These are phyloP conservation scores for Hiodon alosoides DNA, from an alignment of 2,113 vertebrate species.

Conservation along the genomic window DNA sequence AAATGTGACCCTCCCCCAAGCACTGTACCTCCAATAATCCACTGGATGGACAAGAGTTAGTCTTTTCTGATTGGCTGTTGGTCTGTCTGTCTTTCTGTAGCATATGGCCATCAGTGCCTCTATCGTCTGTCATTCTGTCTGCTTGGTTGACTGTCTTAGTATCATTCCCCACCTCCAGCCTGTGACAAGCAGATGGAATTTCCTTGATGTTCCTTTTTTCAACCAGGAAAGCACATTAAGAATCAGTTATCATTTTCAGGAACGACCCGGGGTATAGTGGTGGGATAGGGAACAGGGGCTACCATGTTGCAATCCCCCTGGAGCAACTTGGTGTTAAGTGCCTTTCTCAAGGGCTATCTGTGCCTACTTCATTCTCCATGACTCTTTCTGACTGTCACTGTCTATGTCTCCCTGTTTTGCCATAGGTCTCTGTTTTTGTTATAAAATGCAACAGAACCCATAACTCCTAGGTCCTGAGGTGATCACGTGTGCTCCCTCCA, in stretches of 20 bases:
- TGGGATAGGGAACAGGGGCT: too few species aligned
- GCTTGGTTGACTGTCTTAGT: not conserved
- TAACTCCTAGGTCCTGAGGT: not conserved
- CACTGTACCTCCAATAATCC: conserved; percentile 56
- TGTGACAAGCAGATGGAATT: too few species aligned
- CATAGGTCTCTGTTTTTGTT: not conserved
- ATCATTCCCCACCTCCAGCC: not conserved
- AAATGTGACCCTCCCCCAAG: conserved; percentile 71
- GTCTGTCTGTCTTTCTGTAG: conserved; percentile 3
- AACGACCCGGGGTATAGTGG: too few species aligned
- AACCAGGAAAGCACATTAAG: too few species aligned
- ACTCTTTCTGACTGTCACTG: not conserved
- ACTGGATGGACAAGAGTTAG: conserved; percentile 69
- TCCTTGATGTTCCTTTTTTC: too few species aligned
- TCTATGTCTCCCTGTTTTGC: not conserved
- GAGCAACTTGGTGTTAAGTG: too few species aligned
- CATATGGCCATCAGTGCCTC: not conserved
- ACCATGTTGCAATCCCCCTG: too few species aligned
- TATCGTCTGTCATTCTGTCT: not conserved
- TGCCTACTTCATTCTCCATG: not conserved
- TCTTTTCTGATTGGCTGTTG: not conserved
- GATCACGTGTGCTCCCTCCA: not conserved
- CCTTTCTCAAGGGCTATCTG: not conserved
- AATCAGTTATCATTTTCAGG: too few species aligned
- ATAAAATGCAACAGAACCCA: not conserved